Percentiles rank a stretch among this genome's conserved stretches.
Evolutionary conservation across 2,113 vertebrate genomes (phyloP).

Genomic region (Pelodiscus sinensis): DNA sequence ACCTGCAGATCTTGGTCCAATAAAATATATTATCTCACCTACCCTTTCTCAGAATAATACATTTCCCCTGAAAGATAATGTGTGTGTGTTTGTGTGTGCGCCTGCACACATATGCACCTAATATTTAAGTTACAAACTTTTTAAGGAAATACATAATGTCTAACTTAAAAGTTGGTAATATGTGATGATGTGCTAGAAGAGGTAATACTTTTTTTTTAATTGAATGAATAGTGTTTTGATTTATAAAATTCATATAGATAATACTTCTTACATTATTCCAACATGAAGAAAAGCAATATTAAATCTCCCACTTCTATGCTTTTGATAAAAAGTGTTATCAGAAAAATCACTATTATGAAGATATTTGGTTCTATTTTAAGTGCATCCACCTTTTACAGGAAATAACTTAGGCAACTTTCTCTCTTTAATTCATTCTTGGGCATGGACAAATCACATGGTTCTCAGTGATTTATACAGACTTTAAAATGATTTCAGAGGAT

Average conservation of each 20-base stretch:
- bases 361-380: conserved; percentile 21
- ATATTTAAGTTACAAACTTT: background rate
- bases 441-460: background rate
- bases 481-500: background rate
- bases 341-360: conserved; percentile 2
- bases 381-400: background rate
- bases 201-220: background rate
- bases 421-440: conserved; percentile 1
- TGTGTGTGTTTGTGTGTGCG: background rate
- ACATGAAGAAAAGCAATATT: background rate
- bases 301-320: background rate
- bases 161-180: background rate
- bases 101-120: too few relatives aligned
- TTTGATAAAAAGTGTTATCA: background rate
- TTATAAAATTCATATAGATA: background rate
- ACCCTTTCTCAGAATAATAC: background rate
- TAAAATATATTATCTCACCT: too few relatives aligned
- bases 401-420: conserved; percentile 33
- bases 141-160: background rate
- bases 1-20: too few relatives aligned
- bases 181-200: background rate
- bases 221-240: background rate
- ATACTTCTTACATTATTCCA: background rate
- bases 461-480: background rate
- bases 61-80: too few relatives aligned